These are phyloP conservation scores for Lapara coniferarum DNA, from an alignment of 2,888 invertebrate genomes.

Conservation along the genomic window DNA sequence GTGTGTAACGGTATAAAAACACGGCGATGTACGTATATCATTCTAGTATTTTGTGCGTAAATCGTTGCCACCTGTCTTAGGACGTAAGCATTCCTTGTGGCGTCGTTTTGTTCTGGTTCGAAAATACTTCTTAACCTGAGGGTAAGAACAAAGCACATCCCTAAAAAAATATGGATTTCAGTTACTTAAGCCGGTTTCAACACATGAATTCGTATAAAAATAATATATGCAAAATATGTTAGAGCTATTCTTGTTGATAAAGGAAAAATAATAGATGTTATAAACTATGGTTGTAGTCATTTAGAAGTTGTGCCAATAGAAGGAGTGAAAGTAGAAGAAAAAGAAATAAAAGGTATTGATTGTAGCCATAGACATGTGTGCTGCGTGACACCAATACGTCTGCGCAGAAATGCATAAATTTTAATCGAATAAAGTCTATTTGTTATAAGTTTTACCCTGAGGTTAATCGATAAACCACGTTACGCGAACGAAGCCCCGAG, in stretches of 20 bases:
- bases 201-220: too few species aligned
- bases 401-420: neutral
- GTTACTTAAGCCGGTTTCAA: too few species aligned
- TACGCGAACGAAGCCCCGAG: conserved; percentile 5
- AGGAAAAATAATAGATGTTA: too few species aligned
- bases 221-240: too few species aligned
- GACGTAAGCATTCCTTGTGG: neutral
- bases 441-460: neutral
- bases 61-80: conserved; percentile 3
- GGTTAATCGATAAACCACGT: neutral
- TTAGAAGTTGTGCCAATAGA: too few species aligned
- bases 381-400: neutral
- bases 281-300: too few species aligned
- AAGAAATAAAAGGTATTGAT: neutral
- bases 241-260: too few species aligned
- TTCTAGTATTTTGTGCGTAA: conserved; percentile 19
- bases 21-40: conserved; percentile 4
- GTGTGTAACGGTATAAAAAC: conserved; percentile 15
- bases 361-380: neutral
- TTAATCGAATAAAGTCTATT: neutral
- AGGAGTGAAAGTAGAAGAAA: too few species aligned
- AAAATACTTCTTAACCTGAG: too few species aligned
- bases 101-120: neutral
- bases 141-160: too few species aligned
- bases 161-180: too few species aligned